Evolutionary conservation across 2,888 invertebrate genomes (phyloP).

Genomic region (Monopis laevigella): DNA sequence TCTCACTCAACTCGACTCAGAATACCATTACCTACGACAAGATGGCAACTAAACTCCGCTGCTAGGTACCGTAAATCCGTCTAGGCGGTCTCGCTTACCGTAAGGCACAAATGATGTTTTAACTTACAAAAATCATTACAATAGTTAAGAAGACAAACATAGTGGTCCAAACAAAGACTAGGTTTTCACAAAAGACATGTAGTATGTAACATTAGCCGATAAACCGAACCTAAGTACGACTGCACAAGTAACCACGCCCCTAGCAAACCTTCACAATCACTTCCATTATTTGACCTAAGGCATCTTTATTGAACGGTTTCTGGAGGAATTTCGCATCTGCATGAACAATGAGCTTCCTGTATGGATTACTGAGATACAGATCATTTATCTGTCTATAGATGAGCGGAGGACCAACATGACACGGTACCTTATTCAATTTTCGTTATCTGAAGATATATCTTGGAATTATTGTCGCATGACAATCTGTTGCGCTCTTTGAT

Average conservation of each 20-base stretch:
- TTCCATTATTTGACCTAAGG: conserved; percentile 14
- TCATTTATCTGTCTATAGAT: conserved; percentile 48
- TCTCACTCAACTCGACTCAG: no score
- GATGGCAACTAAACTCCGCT: no score
- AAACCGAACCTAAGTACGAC: conserved; percentile 15
- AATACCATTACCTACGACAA: no score
- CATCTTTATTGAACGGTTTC: conserved; percentile 28
- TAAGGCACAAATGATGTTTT: no score
- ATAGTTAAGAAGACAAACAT: no score
- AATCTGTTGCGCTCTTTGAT: no score
- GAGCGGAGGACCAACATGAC: conserved; percentile 20
- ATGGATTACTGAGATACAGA: conserved; percentile 54
- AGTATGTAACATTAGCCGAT: conserved; percentile 7
- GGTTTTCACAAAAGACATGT: no score
- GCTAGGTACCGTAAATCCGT: no score
- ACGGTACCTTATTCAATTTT: conserved; percentile 38
- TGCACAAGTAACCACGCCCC: conserved; percentile 54
- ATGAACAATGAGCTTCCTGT: conserved; percentile 59
- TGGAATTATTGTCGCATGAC: conserved; percentile 31
- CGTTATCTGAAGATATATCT: conserved; percentile 9
- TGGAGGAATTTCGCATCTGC: conserved; percentile 62
- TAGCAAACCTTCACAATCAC: conserved; percentile 38
- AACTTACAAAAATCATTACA: no score
- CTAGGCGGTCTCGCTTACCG: no score
- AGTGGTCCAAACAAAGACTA: no score